Percentiles rank a stretch among this genome's conserved stretches.
Conservation (phyloP, 2,797 vertebrate species). For the Oophaga sylvatica region DNA sequence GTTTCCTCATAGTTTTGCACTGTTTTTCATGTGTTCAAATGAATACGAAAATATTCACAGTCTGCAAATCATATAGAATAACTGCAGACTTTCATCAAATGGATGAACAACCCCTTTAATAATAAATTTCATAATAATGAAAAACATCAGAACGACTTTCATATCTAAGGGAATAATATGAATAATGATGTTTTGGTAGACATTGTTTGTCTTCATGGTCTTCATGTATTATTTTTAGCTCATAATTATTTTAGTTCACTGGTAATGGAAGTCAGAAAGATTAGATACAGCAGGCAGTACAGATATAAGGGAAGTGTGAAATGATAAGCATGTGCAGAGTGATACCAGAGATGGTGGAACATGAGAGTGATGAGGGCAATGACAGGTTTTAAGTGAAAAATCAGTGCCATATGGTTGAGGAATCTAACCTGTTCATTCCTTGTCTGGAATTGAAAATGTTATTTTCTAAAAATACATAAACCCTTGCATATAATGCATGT, state of each 20-base stretch:
- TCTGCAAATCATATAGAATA: too few species aligned
- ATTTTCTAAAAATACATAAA: neutral
- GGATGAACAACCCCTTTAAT: too few species aligned
- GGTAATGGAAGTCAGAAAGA: neutral
- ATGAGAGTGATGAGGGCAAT: neutral
- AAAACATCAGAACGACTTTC: too few species aligned
- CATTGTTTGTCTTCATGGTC: neutral
- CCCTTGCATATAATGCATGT: neutral
- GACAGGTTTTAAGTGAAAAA: neutral
- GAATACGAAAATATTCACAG: too few species aligned
- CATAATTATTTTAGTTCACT: neutral
- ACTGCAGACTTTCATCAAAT: too few species aligned
- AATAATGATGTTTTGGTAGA: neutral
- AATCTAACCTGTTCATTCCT: neutral
- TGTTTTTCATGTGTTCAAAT: too few species aligned
- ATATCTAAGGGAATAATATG: too few species aligned
- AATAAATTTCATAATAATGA: too few species aligned
- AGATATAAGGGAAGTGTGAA: neutral
- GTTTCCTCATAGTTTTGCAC: too few species aligned
- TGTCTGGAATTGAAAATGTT: neutral
- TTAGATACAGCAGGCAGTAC: slow-evolving; percentile 5
- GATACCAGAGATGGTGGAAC: neutral
- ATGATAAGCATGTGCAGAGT: neutral
- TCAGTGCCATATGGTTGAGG: neutral
- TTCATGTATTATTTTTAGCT: neutral